Evolutionary conservation across 2,113 vertebrate genomes (phyloP), one percentile per base, ranked within the genome.

Genomic region (Burhinus bistriatus): DNA sequence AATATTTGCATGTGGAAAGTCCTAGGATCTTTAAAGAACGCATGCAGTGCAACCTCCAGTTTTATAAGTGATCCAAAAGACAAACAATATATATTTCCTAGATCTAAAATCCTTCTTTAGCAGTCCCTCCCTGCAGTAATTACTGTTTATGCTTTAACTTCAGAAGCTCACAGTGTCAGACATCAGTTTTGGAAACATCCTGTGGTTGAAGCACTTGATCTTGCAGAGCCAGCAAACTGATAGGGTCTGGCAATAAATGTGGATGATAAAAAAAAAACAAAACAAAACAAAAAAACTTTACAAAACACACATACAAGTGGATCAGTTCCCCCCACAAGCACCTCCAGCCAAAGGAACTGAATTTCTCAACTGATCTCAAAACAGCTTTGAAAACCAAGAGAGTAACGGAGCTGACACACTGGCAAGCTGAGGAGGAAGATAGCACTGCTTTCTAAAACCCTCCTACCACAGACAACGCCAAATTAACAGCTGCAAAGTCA

Each of bases 141-240:
- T 97, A 95, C 62, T 97, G 91, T 94, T 98, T 95, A 96, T 93
- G 79, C 87, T 81, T 90, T 73, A 69, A 91, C 92, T 97, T 97
- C 94, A 94, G 92, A 97, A 96, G 95, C 77, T 94, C 59, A 78
- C 47, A 12, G 16, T 95, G 95, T 97, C 97, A 92, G 68, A 69
- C 91, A 95, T 87, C 84, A 94, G 96, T 96, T 97, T 97, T 97
- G 94, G 96, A 97, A 97, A 97, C 95, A 97, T 96, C 93, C 83
- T 95, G 96, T 92, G 96, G 96, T 71, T 92, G 71, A 88, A 92
- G 94, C 71, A 83, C 71, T 96, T 55, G 32, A 96, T 90, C 68
- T 93, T 92, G 93, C 93, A 94, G 79, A 95, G 82, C 62, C 65
- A 94, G 83, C 54, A 93, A 91, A 94, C 82, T 27, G 29, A 96